Base-by-base conservation (phyloP, 2,888 invertebrate genomes). In the Eurytoma adleriae region DNA sequence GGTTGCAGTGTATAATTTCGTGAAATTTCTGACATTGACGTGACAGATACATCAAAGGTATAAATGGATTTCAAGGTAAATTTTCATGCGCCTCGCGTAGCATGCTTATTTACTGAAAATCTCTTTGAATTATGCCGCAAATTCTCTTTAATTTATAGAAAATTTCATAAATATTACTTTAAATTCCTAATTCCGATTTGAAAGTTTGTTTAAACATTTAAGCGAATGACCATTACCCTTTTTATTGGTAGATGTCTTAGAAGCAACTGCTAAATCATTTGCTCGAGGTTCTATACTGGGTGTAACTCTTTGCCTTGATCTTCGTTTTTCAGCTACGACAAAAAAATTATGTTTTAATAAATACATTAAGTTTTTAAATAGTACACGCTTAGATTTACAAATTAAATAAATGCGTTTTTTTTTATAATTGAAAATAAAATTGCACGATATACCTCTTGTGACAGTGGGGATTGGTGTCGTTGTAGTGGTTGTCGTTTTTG, bases 201-300 rank as follows among this genome's bases (percentile, higher is more conserved):
- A 10, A 40, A 10, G 40, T 10, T 40, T 10, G 10, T 7, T 40
- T 1, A 10, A 40, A 40, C 1, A 7, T 40, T 40, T 40, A 40
- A 40, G 7, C 10, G 1, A 7, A 1, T 40, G 40, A 40, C 10
- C 10, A 40, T 64, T 85, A 87, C 88, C 87, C 81, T 87, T 85
- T 76, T 84, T 87, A 78, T 86, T 88, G 64, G 85, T 83, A 12
- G 84, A 83, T 61, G 86, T 85, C 74, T 88, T 86, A 12, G 89
- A 88, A 56, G 87, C 84, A 79, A 87, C 88, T 10, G 88, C 85
- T 69, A 89, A 85, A 78, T 89, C 87, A 77, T 89, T 88, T 61
- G 85, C 84, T 67, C 84, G 87, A 1, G 88, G 86, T 56, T 84
- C 84, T 12, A 85, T 50, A 67, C 87, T 89, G 16, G 89, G 84